Conservation (phyloP, 2,888 invertebrate genomes). For the Cyrtodaria siliqua region DNA sequence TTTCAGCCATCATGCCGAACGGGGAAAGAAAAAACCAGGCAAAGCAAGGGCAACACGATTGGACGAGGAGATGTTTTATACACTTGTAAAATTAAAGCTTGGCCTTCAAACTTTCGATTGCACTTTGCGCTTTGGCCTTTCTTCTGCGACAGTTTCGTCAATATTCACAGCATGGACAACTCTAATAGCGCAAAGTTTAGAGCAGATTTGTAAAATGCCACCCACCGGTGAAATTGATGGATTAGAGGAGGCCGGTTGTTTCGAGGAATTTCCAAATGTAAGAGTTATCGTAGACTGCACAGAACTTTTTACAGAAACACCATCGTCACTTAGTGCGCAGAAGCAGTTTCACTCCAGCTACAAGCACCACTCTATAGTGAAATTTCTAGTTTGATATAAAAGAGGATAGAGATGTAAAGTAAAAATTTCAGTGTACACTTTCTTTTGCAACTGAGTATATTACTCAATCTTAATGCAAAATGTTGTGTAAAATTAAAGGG, state of each 20-base stretch:
- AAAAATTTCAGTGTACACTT: too few relatives aligned
- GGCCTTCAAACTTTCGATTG: conserved; percentile 23
- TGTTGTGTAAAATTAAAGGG: too few relatives aligned
- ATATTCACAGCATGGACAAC: conserved; percentile 41
- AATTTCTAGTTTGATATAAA: too few relatives aligned
- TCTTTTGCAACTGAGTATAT: too few relatives aligned
- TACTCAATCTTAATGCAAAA: too few relatives aligned
- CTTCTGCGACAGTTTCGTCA: not conserved
- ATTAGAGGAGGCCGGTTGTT: conserved; percentile 10
- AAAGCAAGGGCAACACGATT: not conserved
- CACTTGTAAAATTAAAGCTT: conserved; percentile 25
- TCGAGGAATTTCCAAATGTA: conserved; percentile 26
- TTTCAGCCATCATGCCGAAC: conserved; percentile 15
- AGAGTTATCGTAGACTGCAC: conserved; percentile 39
- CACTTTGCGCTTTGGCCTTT: conserved; percentile 23
- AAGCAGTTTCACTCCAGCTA: too few relatives aligned
- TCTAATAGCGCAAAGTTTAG: conserved; percentile 16
- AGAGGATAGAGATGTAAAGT: too few relatives aligned
- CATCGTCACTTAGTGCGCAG: conserved; percentile 7
- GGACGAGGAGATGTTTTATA: conserved; percentile 31
- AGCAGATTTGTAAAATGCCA: conserved; percentile 29
- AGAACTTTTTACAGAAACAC: conserved; percentile 39
- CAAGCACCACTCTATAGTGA: too few relatives aligned
- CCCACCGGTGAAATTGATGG: conserved; percentile 10
- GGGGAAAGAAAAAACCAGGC: conserved; percentile 20